Evolutionary conservation across 2,113 vertebrate genomes (phyloP).

Genomic region (Azemiops feae): DNA sequence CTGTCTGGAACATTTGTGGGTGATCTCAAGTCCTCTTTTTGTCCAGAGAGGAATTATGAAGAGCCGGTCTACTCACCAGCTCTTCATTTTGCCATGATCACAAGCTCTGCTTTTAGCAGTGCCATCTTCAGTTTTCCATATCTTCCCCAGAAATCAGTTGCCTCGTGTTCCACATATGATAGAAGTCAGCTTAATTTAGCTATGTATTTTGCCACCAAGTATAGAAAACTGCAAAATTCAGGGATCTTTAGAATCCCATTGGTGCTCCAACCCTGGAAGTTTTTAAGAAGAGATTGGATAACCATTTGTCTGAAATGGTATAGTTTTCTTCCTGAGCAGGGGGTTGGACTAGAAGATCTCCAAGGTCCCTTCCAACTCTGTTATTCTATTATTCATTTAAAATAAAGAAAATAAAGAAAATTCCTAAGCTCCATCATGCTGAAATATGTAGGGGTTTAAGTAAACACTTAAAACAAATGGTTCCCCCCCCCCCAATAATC

Average conservation of each 20-base stretch:
- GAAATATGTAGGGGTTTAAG: not conserved
- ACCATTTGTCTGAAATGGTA: not conserved
- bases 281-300: not conserved
- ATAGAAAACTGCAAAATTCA: not conserved
- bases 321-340: not conserved
- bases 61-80: not conserved
- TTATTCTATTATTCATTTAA: not conserved
- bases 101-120: not conserved
- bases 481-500: not conserved
- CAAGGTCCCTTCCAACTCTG: not conserved
- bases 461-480: not conserved
- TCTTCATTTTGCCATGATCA: not conserved
- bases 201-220: not conserved
- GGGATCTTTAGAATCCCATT: not conserved
- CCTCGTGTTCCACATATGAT: not conserved
- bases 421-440: not conserved
- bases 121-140: not conserved
- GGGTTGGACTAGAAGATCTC: not conserved
- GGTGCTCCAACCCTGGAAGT: not conserved
- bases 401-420: not conserved
- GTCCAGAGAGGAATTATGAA: not conserved
- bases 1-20: not conserved
- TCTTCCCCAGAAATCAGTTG: not conserved
- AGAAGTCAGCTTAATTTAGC: not conserved
- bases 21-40: not conserved